Conservation (phyloP, 2,113 vertebrate genomes). For the Promerops cafer region DNA sequence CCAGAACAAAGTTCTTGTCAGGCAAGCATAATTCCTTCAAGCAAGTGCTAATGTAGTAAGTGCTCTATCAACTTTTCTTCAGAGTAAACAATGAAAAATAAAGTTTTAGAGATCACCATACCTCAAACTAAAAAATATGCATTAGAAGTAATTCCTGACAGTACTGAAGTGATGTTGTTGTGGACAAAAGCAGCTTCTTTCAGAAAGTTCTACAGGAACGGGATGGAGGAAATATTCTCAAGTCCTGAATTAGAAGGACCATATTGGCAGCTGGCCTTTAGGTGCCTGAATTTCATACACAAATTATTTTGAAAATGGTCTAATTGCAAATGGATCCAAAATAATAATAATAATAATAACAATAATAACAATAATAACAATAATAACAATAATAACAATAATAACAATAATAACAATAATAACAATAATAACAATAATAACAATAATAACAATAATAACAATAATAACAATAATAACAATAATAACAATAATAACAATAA, state of each 20-base stretch:
- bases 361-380: too few species aligned
- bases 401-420: too few species aligned
- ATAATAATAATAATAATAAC: not conserved
- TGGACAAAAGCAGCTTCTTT: not conserved
- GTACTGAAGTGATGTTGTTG: not conserved
- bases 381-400: too few species aligned
- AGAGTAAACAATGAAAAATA: not conserved
- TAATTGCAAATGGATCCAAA: not conserved
- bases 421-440: too few species aligned
- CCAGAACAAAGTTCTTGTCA: not conserved
- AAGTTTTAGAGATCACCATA: not conserved
- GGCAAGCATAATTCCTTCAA: not conserved
- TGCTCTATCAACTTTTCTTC: not conserved
- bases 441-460: too few species aligned
- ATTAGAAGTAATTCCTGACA: not conserved
- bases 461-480: too few species aligned
- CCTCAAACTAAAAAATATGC: not conserved
- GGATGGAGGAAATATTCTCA: not conserved
- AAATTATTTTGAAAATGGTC: not conserved
- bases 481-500: too few species aligned
- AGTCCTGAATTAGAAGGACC: not conserved
- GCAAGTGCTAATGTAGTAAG: not conserved
- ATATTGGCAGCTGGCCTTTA: not conserved
- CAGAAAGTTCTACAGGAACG: not conserved
- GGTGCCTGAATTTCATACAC: not conserved